These are phyloP conservation scores for Drosophila maculinotata DNA, from an alignment of 2,888 invertebrate species.

Conservation along the genomic window DNA sequence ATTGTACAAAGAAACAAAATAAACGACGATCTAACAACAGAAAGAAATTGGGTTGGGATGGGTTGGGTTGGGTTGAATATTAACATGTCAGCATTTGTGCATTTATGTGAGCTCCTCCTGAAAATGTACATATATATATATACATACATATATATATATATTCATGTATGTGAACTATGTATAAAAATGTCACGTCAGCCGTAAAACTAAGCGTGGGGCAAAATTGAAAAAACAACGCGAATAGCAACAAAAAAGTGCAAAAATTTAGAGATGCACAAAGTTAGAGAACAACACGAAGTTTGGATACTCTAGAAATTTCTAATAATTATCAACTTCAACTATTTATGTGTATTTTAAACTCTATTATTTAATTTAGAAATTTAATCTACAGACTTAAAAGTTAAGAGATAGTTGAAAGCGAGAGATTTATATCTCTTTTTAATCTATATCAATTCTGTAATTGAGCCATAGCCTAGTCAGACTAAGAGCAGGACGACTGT, in stretches of 20 bases:
- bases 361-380: too few relatives aligned
- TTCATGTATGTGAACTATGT: slow-evolving; percentile 26
- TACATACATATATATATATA: slow-evolving; percentile 6
- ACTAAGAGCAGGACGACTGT: background rate
- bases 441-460: too few relatives aligned
- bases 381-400: too few relatives aligned
- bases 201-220: slow-evolving; percentile 50
- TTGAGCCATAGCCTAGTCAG: slow-evolving; percentile 4
- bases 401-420: too few relatives aligned
- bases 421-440: too few relatives aligned
- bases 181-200: slow-evolving; percentile 71
- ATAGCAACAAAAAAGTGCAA: slow-evolving; percentile 19
- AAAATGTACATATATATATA: too few relatives aligned
- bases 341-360: too few relatives aligned
- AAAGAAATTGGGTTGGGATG: slow-evolving; percentile 6
- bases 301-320: slow-evolving; percentile 6
- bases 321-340: too few relatives aligned
- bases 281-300: background rate
- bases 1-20: slow-evolving; percentile 1
- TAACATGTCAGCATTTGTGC: slow-evolving; percentile 66
- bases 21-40: background rate
- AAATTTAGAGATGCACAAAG: background rate
- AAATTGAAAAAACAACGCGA: slow-evolving; percentile 53
- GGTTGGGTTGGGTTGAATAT: slow-evolving; percentile 31
- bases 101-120: slow-evolving; percentile 29